Percentiles rank a stretch among this genome's conserved stretches.
Evolutionary conservation across 2,113 vertebrate species (phyloP).

Genomic region (Myrmecophaga tridactyla): DNA sequence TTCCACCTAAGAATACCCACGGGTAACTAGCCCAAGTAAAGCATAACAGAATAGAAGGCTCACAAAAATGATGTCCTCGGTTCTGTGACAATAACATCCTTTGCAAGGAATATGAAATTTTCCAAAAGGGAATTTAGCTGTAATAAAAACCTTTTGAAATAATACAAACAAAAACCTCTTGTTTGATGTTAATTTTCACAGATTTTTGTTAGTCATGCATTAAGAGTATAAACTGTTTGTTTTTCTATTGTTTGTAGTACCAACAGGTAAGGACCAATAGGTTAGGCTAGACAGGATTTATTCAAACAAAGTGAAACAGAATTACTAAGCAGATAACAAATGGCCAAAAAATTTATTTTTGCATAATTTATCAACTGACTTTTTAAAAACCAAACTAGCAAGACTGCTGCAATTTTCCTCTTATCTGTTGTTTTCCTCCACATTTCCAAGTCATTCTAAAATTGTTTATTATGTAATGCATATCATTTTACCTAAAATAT

Average conservation of each 20-base stretch:
- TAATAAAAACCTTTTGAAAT: too few relatives aligned
- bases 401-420: not conserved
- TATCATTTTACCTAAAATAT: constrained; percentile 12
- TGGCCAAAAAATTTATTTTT: not conserved
- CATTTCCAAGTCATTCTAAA: constrained; percentile 42
- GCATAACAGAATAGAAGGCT: not conserved
- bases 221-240: not conserved
- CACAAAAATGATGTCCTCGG: not conserved
- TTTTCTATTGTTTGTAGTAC: not conserved
- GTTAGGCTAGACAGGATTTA: not conserved
- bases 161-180: not conserved
- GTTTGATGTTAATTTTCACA: not conserved
- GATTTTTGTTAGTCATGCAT: not conserved
- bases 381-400: not conserved
- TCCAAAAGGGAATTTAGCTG: constrained; percentile 4
- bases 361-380: not conserved
- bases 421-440: constrained; percentile 23
- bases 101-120: constrained; percentile 24
- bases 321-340: constrained; percentile 35
- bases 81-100: not conserved
- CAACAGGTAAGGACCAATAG: not conserved
- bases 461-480: not conserved
- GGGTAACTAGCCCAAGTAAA: not conserved
- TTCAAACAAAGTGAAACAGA: not conserved
- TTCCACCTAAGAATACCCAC: not conserved